These are phyloP conservation scores for Pachypeltis micranthus DNA, from an alignment of 1,140 invertebrate genomes.

Conservation along the genomic window DNA sequence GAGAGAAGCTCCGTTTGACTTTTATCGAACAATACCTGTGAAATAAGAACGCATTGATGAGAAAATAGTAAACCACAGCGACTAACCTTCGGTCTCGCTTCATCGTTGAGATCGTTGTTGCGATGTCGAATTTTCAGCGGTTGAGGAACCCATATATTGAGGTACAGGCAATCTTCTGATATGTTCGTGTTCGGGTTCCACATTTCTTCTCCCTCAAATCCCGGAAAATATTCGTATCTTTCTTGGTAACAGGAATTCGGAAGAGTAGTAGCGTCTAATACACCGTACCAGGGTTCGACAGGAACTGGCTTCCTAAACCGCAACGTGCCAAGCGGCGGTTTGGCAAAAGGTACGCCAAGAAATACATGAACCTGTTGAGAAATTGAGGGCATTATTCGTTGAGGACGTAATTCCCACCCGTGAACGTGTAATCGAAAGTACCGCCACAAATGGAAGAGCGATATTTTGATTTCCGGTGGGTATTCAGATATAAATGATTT, in stretches of 20 bases:
- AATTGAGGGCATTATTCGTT: too few species aligned
- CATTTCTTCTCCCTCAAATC: slow-evolving; percentile 84
- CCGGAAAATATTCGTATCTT: slow-evolving; percentile 75
- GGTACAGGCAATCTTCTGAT: slow-evolving; percentile 85
- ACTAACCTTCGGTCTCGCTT: slow-evolving; percentile 21
- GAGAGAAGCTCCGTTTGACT: too few species aligned
- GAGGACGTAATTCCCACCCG: too few species aligned
- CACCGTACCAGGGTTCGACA: slow-evolving; percentile 71
- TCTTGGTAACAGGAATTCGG: slow-evolving; percentile 79
- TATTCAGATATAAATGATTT: too few species aligned
- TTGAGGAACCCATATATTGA: slow-evolving; percentile 85
- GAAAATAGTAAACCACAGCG: not conserved
- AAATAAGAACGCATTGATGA: too few species aligned
- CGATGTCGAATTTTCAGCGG: slow-evolving; percentile 52
- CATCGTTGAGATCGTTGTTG: slow-evolving; percentile 20
- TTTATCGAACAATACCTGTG: too few species aligned
- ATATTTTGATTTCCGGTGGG: too few species aligned
- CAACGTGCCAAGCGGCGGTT: slow-evolving; percentile 67
- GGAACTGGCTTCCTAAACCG: slow-evolving; percentile 78
- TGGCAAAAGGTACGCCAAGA: slow-evolving; percentile 89
- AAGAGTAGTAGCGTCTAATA: slow-evolving; percentile 60
- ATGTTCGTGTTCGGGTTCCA: slow-evolving; percentile 90
- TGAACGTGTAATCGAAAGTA: too few species aligned
- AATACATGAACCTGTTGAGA: slow-evolving; percentile 59
- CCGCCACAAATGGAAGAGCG: too few species aligned